Percentiles rank a stretch among this genome's conserved stretches.
Evolutionary conservation across 2,888 invertebrate species (phyloP).

Genomic region (Drosophila falleni): DNA sequence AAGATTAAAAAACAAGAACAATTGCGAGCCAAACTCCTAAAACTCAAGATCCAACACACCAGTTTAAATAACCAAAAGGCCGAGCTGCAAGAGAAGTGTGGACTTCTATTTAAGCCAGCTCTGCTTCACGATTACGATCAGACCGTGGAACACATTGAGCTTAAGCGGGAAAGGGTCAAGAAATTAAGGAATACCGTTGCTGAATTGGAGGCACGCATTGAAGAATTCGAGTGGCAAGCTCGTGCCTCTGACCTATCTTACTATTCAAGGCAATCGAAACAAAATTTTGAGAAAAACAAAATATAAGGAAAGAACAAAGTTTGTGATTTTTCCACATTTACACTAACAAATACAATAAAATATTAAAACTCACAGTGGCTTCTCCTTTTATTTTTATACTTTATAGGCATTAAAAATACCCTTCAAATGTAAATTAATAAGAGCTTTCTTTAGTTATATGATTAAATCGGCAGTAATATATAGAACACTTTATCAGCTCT

Average conservation of each 20-base stretch:
- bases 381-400: not conserved
- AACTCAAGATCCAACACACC: constrained; percentile 27
- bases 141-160: constrained; percentile 3
- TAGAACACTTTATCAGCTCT: not conserved
- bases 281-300: not conserved
- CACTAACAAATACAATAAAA: constrained; percentile 1
- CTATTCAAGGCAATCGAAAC: not conserved
- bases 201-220: constrained; percentile 34
- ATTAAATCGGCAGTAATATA: too few species aligned
- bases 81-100: constrained; percentile 13
- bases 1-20: accelerated
- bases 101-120: constrained; percentile 42
- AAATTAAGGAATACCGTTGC: not conserved
- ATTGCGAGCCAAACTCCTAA: constrained; percentile 25
- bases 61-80: constrained; percentile 12
- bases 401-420: not conserved
- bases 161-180: not conserved
- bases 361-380: not conserved
- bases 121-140: constrained; percentile 43
- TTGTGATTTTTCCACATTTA: not conserved
- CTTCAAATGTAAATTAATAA: too few species aligned
- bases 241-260: not conserved
- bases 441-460: too few species aligned
- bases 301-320: too few species aligned
- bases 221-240: not conserved